These are phyloP conservation scores for Metalampra italica DNA, from an alignment of 2,888 invertebrate species.

Conservation along the genomic window DNA sequence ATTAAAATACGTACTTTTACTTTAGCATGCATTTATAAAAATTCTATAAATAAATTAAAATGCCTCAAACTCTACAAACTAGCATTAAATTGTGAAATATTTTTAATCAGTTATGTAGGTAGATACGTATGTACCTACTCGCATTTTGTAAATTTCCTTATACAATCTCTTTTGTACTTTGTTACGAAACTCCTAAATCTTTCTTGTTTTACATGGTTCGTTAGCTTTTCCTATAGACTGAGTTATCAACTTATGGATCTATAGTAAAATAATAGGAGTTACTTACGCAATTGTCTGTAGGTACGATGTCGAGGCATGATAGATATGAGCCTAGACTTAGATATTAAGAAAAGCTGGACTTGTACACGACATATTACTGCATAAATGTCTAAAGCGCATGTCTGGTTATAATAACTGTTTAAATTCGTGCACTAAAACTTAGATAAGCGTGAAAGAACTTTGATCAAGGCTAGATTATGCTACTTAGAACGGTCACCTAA, in stretches of 20 bases:
- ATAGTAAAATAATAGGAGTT: slow-evolving; percentile 19
- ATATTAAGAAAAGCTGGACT: slow-evolving; percentile 40
- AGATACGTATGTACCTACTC: too few species aligned
- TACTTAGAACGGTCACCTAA: slow-evolving; percentile 29
- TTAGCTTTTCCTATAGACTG: slow-evolving; percentile 32
- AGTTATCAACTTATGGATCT: slow-evolving; percentile 27
- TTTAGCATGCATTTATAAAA: too few species aligned
- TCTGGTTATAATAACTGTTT: slow-evolving; percentile 21
- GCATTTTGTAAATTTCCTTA: too few species aligned
- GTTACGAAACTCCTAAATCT: slow-evolving; percentile 21
- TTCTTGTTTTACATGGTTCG: slow-evolving; percentile 30
- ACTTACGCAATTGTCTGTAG: slow-evolving; percentile 22
- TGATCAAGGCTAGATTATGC: slow-evolving; percentile 46
- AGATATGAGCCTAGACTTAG: slow-evolving; percentile 39
- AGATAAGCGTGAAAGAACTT: slow-evolving; percentile 49
- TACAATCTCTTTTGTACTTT: too few species aligned
- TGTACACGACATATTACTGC: slow-evolving; percentile 36
- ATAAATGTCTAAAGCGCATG: slow-evolving; percentile 2
- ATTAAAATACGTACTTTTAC: too few species aligned
- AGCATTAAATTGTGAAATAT: too few species aligned
- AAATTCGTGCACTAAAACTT: slow-evolving; percentile 51
- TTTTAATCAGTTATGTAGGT: too few species aligned
- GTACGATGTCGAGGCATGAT: slow-evolving; percentile 36
- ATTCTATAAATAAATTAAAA: too few species aligned
- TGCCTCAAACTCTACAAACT: too few species aligned